A percentile compares a stretch with the other conserved stretches of the same genome.
Conservation (phyloP, 2,888 invertebrate species). For the Gortyna flavago region DNA sequence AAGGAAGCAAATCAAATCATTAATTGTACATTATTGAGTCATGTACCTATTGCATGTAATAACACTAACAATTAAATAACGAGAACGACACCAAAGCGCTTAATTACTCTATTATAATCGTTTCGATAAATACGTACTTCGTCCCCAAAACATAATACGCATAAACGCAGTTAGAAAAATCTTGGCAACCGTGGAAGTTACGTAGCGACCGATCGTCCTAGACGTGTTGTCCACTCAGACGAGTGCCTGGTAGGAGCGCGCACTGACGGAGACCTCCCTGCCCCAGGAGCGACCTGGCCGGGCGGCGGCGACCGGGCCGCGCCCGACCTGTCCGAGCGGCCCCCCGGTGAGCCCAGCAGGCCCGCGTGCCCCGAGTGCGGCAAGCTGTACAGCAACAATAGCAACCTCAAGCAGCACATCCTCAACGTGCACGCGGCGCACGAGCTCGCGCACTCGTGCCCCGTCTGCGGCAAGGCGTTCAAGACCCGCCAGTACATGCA, state of each 20-base stretch:
- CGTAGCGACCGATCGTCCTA: slow-evolving; percentile 58
- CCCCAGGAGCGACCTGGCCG: slow-evolving; percentile 86
- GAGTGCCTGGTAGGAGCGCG: slow-evolving; percentile 65
- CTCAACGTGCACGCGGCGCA: slow-evolving; percentile 92
- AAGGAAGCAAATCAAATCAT: slow-evolving; percentile 76
- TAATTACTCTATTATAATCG: slow-evolving; percentile 73
- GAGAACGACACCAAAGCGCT: slow-evolving; percentile 79
- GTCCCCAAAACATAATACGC: slow-evolving; percentile 63
- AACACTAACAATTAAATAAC: slow-evolving; percentile 85
- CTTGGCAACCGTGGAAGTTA: slow-evolving; percentile 70
- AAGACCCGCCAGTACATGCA: slow-evolving; percentile 93
- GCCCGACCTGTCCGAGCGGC: slow-evolving; percentile 63
- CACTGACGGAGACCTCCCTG: slow-evolving; percentile 87
- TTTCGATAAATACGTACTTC: slow-evolving; percentile 69
- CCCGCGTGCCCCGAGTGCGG: slow-evolving; percentile 92
- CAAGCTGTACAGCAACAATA: slow-evolving; percentile 92
- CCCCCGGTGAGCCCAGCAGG: slow-evolving; percentile 84
- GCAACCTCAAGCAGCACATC: slow-evolving; percentile 92
- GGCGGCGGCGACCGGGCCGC: slow-evolving; percentile 67
- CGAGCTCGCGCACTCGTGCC: slow-evolving; percentile 90
- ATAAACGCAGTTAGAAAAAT: slow-evolving; percentile 57
- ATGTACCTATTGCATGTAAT: slow-evolving; percentile 79
- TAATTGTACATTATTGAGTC: slow-evolving; percentile 86
- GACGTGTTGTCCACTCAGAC: slow-evolving; percentile 55
- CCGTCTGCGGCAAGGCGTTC: slow-evolving; percentile 92